Base-by-base conservation (phyloP, 2,888 invertebrate species). In the Himalopsyche japonica region DNA sequence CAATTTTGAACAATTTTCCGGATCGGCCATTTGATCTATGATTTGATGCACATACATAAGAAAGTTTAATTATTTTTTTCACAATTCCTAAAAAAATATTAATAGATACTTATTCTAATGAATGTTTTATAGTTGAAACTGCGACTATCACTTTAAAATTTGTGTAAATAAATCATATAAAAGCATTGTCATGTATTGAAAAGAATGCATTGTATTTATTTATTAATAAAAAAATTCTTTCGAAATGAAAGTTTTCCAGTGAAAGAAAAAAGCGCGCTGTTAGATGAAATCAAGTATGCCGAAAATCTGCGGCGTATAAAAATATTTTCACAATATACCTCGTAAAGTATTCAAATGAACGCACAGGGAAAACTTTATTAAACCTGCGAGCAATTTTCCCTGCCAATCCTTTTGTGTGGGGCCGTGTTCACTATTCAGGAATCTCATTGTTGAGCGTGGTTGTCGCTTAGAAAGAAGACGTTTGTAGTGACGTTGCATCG, bases 331-430 rank as follows among this genome's bases (percentile, higher is more conserved):
- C 86, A 86, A 86, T 86, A 83, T 86, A 83, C 85, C 84, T 83
- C 84, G 86, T 87, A 85, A 86, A 86, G 85, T 87, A 87, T 86
- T 86, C 85, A 86, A 86, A 86, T 86, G 85, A 84, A 86, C 84
- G 86, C 84, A 82, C 84, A 70, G 86, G 84, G 83, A 87, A 87
- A 87, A 86, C 85, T 86, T 87, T 86, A 87, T 86, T 86, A 87
- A 87, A 86, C 79, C 82, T 81, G 86, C 83, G 82, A 87, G 85
- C 87, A 86, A 87, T 87, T 87, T 87, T 78, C 84, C 81, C 64
- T 83, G 77, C 43, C 84, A 82, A 87, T 84, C 84, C 87, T 86
- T 87, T 86, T 87, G 85, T 85, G 76, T 76, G 18, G 49, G 80
- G 48, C 83, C 64, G 81, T 82, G 86, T 79, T 81, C 83, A 77